Evolutionary conservation across 1,140 invertebrate genomes (phyloP), one percentile per base, ranked within the genome.

Genomic region (Papilio machaon): DNA sequence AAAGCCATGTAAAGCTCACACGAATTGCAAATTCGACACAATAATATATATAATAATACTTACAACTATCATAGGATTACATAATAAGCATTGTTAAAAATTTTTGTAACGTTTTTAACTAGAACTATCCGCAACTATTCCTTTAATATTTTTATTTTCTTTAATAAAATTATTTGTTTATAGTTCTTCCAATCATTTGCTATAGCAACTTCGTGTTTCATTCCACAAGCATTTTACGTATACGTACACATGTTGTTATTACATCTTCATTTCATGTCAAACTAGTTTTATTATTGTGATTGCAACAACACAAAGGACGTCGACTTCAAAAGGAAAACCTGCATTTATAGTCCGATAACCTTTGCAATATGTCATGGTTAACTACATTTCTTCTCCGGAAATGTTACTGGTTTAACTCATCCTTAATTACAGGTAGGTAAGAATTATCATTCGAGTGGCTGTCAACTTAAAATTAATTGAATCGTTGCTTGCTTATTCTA

Each of bases 291-390:
- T 30, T 30, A 30, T 64, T 58, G 54, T 58, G 1, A 70, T 35
- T 70, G 64, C 64, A 35, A 67, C 23, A 17, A 70, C 11, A 35
- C 64, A 70, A 70, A 70, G 64, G 64, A 70, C 30, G 64, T 70
- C 64, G 64, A 70, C 64, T 70, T 70, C 13, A 70, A 70, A 35
- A 70, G 64, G 64, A 70, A 70, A 70, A 70, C 11, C 11, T 3
- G 64, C 30, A 70, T 38, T 70, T 70, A 70, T 35, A 70, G 64
- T 70, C 64, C 64, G 64, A 70, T 35, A 38, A 70, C 64, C 64
- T 70, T 70, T 38, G 5, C 30, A 30, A 70, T 15, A 35, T 70
- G 64, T 30, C 30, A 70, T 38, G 64, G 64, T 70, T 15, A 70
- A 35, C 64, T 35, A 2, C 64, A 70, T 35, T 15, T 35, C 30